Base-by-base conservation (phyloP, 2,888 invertebrate genomes). In the Rosalia funebris region DNA sequence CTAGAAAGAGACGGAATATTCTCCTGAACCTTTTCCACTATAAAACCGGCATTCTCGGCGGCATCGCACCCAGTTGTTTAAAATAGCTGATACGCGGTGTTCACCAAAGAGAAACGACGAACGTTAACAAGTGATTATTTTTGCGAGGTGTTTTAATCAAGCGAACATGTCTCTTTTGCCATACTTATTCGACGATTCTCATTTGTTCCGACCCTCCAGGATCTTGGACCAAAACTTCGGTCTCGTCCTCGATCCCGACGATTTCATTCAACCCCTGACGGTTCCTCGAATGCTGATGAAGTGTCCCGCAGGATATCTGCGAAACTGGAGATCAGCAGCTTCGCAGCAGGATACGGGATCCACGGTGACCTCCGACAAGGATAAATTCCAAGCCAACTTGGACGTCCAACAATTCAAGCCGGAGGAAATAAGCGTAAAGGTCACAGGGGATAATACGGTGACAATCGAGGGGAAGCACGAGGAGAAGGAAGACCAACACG, bases 401-500 rank as follows among this genome's bases (percentile, higher is more conserved):
- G 55, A 55, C 14, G 45, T 55, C 1, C 45, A 44, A 32, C 55
- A 55, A 14, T 55, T 55, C 15, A 55, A 55, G 37, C 55, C 55
- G 1, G 55, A 55, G 15, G 55, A 55, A 36, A 34, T 55, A 12
- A 19, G 44, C 17, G 55, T 55, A 1, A 59, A 59, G 31, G 45
- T 59, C 12, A 91, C 91, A 4, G 47, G 47, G 2, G 75, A 88
- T 63, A 46, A 55, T 45, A 85, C 84, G 56, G 85, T 93, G 16
- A 85, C 88, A 46, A 84, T 91, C n/a, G 91, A 92, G 77, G 92
- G 90, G 0, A 91, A 89, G 76, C 92, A 91, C 75, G 91, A 91
- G 71, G 88, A 92, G 63, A 89, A 88, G 69, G 85, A 87, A 39
- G 91, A 91, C 68, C 87, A 89, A 11, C 89, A 89, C 70, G 92